A percentile compares a stretch with the other conserved stretches of the same genome.
These are phyloP conservation scores for Orius insidiosus DNA, from an alignment of 1,140 invertebrate species.

Conservation along the genomic window DNA sequence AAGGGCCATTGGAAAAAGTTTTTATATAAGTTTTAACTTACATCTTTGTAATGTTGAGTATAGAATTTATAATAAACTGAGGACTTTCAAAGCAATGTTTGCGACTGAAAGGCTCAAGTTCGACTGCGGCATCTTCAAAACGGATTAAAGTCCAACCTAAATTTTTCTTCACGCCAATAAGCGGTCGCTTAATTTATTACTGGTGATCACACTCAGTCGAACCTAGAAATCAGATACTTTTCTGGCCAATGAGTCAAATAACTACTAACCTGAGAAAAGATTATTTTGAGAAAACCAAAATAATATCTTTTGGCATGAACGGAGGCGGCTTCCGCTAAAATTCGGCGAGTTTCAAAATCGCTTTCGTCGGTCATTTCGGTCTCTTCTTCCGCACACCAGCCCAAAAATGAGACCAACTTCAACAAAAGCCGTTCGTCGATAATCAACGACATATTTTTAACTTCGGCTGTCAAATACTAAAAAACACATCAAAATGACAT, in stretches of 20 bases:
- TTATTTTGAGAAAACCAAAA: slow-evolving; percentile 70
- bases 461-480: slow-evolving; percentile 59
- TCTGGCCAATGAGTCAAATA: no score
- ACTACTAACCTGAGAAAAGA: slow-evolving; percentile 45
- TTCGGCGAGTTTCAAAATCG: slow-evolving; percentile 54
- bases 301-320: slow-evolving; percentile 72
- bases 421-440: slow-evolving; percentile 78
- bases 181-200: slow-evolving; percentile 56
- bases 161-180: slow-evolving; percentile 68
- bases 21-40: slow-evolving; percentile 6
- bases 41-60: slow-evolving; percentile 20
- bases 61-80: slow-evolving; percentile 54
- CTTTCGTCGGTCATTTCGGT: slow-evolving; percentile 45
- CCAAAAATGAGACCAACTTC: slow-evolving; percentile 58
- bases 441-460: slow-evolving; percentile 69
- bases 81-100: slow-evolving; percentile 79
- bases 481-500: slow-evolving; percentile 25
- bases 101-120: slow-evolving; percentile 70
- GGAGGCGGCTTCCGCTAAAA: slow-evolving; percentile 61
- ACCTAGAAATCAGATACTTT: slow-evolving; percentile 32
- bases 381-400: slow-evolving; percentile 24
- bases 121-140: slow-evolving; percentile 91
- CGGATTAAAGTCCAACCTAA: slow-evolving; percentile 76
- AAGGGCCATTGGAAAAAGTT: background rate
- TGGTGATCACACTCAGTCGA: slow-evolving; percentile 69